Base-by-base conservation (phyloP, 2,113 vertebrate genomes). In the Cavia porcellus region DNA sequence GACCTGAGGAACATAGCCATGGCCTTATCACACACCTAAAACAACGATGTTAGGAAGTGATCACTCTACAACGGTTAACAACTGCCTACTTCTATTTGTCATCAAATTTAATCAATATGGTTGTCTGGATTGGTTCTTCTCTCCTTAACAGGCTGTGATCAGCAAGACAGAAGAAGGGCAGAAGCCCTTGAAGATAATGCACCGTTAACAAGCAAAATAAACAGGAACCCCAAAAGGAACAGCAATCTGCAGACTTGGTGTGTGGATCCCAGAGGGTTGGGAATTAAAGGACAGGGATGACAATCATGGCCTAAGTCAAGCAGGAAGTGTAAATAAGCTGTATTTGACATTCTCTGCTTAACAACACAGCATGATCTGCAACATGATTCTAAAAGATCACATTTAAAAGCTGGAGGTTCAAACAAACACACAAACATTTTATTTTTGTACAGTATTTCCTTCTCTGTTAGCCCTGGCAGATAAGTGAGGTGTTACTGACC, bases 1-100 rank as follows among this genome's bases (percentile, higher is more conserved):
- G 19, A 19, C 47, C 47, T 15, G 30, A 93, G 9, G 3, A 75
- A 38, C 20, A 8, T 61, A 85, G 61, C 42, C 47, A 52, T 19
- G 68, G 45, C 25, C 35, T 52, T 32, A n/a, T 19, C 5, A 7
- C 25, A 86, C 4, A 32, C 47, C 30, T 66, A 70, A 89, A 94
- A 62, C 50, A 86, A 96, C 86, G 61, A 86, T 52, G 30, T 68
- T 70, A 83, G 57, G 64, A 84, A 96, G 80, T 83, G 50, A 74
- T 89, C 50, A 59, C 47, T 75, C 45, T 87, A 64, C 64, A 90
- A 66, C n/a, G 42, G 25, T 82, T 61, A 84, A 81, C 62, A 32
- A 6, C 45, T 83, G 9, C 30, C n/a, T 89, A 45, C n/a, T 59
- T 32, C n/a, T 77, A n/a, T 25, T 62, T 90, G 32, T 15, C 92